Percentiles rank a stretch among this genome's conserved stretches.
Evolutionary conservation across 2,113 vertebrate species (phyloP).

Genomic region (Sciurus niger): DNA sequence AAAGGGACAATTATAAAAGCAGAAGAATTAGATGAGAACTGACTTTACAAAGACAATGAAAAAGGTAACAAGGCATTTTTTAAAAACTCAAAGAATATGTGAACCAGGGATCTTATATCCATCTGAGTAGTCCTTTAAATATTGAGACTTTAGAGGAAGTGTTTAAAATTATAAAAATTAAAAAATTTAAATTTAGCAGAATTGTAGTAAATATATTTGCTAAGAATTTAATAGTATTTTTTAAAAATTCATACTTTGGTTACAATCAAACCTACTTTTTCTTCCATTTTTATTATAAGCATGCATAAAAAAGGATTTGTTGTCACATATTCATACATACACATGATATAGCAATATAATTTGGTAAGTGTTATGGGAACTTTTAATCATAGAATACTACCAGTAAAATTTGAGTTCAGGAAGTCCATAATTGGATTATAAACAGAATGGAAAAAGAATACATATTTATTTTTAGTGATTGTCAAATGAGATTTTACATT

Average conservation of each 20-base stretch:
- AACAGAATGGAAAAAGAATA: not conserved
- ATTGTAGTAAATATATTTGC: not conserved
- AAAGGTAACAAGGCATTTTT: not conserved
- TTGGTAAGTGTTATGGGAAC: not conserved
- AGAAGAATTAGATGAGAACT: not conserved
- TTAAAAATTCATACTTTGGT: not conserved
- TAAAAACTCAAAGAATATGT: not conserved
- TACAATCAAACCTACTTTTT: not conserved
- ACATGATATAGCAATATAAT: too few species aligned
- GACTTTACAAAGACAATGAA: not conserved
- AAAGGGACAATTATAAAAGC: not conserved
- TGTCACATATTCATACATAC: too few species aligned
- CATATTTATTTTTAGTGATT: not conserved
- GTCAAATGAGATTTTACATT: conserved; percentile 13
- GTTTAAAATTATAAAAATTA: not conserved
- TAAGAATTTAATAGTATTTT: not conserved
- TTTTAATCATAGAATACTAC: not conserved
- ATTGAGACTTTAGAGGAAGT: not conserved
- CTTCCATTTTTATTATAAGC: too few species aligned
- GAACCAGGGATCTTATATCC: not conserved
- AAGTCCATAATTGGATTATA: not conserved
- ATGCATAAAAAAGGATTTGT: too few species aligned
- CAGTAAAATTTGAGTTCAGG: not conserved
- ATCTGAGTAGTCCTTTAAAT: not conserved
- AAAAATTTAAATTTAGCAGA: not conserved